Conservation (phyloP, 2,797 vertebrate species). For the Aphelocoma californica region DNA sequence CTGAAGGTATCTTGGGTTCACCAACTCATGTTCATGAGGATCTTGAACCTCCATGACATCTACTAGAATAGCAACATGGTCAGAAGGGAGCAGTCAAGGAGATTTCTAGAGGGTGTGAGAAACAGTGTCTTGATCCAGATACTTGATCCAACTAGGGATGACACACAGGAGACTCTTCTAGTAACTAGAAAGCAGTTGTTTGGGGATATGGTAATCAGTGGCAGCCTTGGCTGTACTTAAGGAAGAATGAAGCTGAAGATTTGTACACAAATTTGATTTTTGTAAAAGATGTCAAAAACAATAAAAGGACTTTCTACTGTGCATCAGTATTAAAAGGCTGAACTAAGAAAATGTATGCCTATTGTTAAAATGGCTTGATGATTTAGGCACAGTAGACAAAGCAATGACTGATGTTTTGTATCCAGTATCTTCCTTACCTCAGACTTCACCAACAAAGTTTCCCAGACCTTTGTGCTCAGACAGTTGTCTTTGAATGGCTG, state of each 20-base stretch:
- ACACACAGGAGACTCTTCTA: not conserved
- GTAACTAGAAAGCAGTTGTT: not conserved
- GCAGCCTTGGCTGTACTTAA: not conserved
- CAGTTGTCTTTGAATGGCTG: not conserved
- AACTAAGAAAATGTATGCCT: not conserved
- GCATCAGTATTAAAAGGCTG: not conserved
- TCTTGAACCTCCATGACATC: not conserved
- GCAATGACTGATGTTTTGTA: not conserved
- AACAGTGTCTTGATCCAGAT: not conserved
- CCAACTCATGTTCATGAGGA: not conserved
- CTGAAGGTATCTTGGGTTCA: not conserved
- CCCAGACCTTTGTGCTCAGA: not conserved
- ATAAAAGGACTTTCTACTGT: not conserved
- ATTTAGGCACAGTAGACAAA: not conserved
- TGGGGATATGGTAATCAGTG: not conserved
- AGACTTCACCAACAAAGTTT: not conserved
- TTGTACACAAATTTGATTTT: not conserved
- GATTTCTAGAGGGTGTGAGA: not conserved
- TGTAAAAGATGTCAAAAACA: not conserved
- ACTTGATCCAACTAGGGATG: not conserved
- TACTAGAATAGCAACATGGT: not conserved
- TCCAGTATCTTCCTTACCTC: not conserved
- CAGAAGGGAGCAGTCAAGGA: not conserved
- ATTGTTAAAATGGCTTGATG: not conserved
- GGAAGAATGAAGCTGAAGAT: not conserved